These are phyloP conservation scores for Fundulus diaphanus DNA, from an alignment of 2,797 vertebrate species.

Conservation along the genomic window DNA sequence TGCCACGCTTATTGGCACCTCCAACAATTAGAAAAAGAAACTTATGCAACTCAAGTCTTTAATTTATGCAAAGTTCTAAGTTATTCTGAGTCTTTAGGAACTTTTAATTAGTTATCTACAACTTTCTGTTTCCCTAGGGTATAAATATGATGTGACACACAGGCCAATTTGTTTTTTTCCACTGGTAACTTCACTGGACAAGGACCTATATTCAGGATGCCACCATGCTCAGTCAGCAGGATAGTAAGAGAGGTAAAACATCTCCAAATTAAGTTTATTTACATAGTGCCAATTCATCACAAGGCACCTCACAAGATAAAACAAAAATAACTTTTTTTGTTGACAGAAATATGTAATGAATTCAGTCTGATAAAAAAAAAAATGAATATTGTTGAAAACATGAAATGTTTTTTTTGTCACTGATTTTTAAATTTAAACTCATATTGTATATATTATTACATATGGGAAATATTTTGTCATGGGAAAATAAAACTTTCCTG, in stretches of 20 bases:
- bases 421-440: no score
- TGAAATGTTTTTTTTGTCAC: no score
- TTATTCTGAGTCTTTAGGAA: background rate
- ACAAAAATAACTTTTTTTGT: background rate
- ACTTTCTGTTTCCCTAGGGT: background rate
- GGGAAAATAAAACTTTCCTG: no score
- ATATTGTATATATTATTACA: no score
- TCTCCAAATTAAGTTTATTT: background rate
- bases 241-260: background rate
- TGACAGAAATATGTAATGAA: background rate
- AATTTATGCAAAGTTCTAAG: background rate
- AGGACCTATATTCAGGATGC: background rate
- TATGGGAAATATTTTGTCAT: no score
- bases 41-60: background rate
- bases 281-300: background rate
- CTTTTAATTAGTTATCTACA: background rate
- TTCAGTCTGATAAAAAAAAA: no score
- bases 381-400: no score
- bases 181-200: background rate
- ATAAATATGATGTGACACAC: background rate
- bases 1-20: background rate
- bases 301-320: background rate
- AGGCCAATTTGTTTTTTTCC: background rate
- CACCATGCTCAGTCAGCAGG: background rate
- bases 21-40: background rate